Base-by-base conservation (phyloP, 2,797 vertebrate species). In the Sebastes taczanowskii region DNA sequence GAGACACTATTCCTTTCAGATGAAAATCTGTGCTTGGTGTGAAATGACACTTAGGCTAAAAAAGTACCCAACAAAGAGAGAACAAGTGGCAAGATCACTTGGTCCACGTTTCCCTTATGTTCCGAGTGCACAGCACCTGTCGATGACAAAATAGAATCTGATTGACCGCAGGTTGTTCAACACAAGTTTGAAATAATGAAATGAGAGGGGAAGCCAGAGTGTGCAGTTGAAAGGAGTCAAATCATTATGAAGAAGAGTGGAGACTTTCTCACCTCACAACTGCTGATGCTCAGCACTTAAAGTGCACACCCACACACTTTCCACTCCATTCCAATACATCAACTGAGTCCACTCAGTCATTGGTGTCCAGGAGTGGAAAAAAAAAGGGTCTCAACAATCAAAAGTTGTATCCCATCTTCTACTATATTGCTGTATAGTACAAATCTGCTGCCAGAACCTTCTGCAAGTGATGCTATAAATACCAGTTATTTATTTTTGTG, bases 211-310 rank as follows among this genome's bases (percentile, higher is more conserved):
- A 4, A 6, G 18, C 2, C 34, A 8, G 49, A n/a, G 27, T 10
- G 22, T 56, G 68, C 38, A 25, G 61, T 32, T 38, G 9, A 75
- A 73, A 25, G 55, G 58, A 81, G 60, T 70, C 22, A 72, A 71
- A 86, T 77, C 72, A 76, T 68, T 29, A 30, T 55, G 20, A 66
- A n/a, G 13, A 10, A 59, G 10, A 46, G 52, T 3, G 52, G 30
- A 63, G 7, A 52, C 32, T 52, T 25, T 23, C 35, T 71, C 23
- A 32, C 25, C 18, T 27, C 70, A 71, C 13, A 38, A 58, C 72
- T 73, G 63, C 83, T 85, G 77, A 80, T 71, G 65, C 74, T 75
- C 59, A 59, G 68, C 68, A n/a, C 18, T 61, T 59, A 62, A 69
- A 76, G 23, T 67, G 60, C 65, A 68, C 42, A 72, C 25, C 29